Base-by-base conservation (phyloP, 1,140 invertebrate species). In the Tribolium madens region DNA sequence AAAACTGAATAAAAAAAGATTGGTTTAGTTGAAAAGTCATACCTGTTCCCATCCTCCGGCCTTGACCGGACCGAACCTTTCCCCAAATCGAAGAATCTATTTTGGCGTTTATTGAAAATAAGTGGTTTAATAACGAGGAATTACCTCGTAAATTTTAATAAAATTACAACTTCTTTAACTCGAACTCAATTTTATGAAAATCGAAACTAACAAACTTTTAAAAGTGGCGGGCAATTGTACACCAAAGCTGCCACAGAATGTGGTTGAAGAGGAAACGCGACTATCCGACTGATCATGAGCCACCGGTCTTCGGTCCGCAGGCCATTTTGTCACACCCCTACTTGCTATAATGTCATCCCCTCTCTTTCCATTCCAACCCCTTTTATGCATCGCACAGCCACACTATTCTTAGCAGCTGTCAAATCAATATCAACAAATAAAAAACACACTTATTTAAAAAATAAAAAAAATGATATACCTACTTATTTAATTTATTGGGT, bases 271-370 rank as follows among this genome's bases (percentile, higher is more conserved):
- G 76, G 75, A 79, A 80, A 79, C 76, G 78, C 83, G 83, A 84
- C 84, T 82, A 83, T 79, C 80, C 81, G 83, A 84, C 83, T 82
- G 81, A 79, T 79, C 78, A 72, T 75, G 76, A 81, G 81, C 82
- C 80, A 80, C 77, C 81, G 80, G 81, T 81, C 79, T 81, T 81
- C 80, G 79, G 82, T 84, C 82, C 76, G 84, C 84, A 85, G 82
- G 84, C 84, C 84, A 85, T 85, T 85, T 85, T 85, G 84, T 85
- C 84, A 85, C 83, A 81, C 82, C 84, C 83, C 83, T 82, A 82
- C 80, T 76, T 76, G 81, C 75, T 80, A 79, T 75, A 69, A 83
- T 83, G 82, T 83, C 84, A 84, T 83, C 82, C 81, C 82, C 81
- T 81, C 79, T 76, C 74, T 69, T 60, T 26, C 74, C 70, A 52